Evolutionary conservation across 1,140 invertebrate species (phyloP).

Genomic region (Atta texana): DNA sequence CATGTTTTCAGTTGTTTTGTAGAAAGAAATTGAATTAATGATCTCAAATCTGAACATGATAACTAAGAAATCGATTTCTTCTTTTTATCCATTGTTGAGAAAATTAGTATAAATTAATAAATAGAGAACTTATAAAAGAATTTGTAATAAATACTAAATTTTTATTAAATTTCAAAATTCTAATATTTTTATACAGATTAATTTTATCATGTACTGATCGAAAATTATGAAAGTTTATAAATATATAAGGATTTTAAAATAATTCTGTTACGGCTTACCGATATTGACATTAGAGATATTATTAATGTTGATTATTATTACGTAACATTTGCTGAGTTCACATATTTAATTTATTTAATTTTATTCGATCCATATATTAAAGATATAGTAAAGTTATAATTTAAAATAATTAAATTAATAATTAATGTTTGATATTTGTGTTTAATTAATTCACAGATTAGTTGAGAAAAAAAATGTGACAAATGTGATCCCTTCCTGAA

Average conservation of each 20-base stretch:
- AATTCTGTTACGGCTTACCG: neutral
- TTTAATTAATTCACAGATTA: constrained; percentile 21
- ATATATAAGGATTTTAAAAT: neutral
- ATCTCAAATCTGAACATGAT: neutral
- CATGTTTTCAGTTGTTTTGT: neutral
- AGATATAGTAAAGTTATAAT: constrained; percentile 26
- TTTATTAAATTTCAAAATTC: neutral
- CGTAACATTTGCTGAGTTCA: neutral
- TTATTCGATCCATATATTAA: constrained; percentile 1
- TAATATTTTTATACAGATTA: neutral
- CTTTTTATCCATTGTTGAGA: neutral
- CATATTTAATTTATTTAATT: constrained; percentile 47
- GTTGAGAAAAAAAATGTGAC: neutral
- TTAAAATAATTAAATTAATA: constrained; percentile 17
- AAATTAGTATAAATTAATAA: no score
- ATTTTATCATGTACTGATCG: neutral
- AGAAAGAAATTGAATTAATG: neutral
- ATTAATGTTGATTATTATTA: constrained; percentile 26
- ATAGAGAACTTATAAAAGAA: no score
- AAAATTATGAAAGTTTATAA: neutral
- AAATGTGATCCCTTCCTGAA: neutral
- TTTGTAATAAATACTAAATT: neutral
- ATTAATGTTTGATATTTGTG: constrained; percentile 23
- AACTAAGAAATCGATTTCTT: neutral
- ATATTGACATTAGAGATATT: constrained; percentile 7